phyloP scores from a whole-genome alignment of 2,888 invertebrate species.

The Lasioglossum figueresi region DNA sequence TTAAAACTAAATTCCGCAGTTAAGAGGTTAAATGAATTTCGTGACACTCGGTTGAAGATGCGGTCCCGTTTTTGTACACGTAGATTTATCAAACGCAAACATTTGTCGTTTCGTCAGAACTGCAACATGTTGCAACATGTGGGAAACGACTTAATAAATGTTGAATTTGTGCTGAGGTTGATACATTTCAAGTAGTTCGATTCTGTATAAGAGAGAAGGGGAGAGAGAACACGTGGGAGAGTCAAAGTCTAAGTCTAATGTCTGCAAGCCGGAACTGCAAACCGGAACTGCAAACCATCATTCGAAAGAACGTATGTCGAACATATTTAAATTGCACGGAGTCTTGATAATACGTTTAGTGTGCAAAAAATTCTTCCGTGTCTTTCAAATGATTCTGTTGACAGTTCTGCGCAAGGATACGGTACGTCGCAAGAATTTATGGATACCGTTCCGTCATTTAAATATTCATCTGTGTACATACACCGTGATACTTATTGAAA shows the following conservation, averaged over 20 bases:
- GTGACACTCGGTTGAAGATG: no score
- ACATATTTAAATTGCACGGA: neutral
- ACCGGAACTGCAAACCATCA: constrained; percentile 59
- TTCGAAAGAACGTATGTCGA: constrained; percentile 43
- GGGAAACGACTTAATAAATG: neutral
- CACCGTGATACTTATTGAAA: no score
- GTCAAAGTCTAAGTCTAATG: constrained; percentile 30
- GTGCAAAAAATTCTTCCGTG: neutral
- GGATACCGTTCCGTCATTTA: neutral
- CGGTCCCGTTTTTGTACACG: no score
- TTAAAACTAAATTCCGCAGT: no score
- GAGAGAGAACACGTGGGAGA: neutral
- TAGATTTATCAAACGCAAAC: neutral
- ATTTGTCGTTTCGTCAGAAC: neutral
- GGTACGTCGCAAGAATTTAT: neutral
- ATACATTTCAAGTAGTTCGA: constrained; percentile 39
- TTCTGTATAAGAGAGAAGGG: constrained; percentile 11
- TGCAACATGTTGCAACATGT: neutral
- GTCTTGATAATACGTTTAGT: neutral
- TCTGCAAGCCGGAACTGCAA: constrained; percentile 55
- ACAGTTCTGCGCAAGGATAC: neutral
- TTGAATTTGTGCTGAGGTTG: constrained; percentile 4
- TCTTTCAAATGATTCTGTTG: neutral
- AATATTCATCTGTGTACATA: neutral
- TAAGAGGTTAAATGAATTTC: neutral